phyloP scores from a whole-genome alignment of 2,888 invertebrate genomes.

The Nephrotoma appendiculata region DNA sequence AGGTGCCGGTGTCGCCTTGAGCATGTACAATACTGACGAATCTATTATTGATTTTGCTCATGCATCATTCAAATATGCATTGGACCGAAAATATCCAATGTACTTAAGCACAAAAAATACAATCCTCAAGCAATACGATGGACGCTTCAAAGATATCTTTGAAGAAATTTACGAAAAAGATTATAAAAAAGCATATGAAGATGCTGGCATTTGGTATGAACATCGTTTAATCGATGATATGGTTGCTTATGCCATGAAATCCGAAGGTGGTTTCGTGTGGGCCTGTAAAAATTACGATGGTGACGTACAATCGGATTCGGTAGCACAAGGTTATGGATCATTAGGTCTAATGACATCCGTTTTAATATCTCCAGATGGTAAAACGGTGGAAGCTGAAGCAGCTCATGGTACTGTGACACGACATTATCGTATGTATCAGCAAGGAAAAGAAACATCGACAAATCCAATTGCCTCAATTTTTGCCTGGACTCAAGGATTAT shows the following conservation, averaged over 20 bases:
- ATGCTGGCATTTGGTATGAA: conserved; percentile 89
- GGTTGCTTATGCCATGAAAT: conserved; percentile 97
- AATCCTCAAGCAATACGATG: conserved; percentile 91
- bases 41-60: conserved; percentile 91
- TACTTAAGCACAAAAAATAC: conserved; percentile 96
- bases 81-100: conserved; percentile 71
- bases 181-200: conserved; percentile 74
- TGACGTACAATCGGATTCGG: conserved; percentile 96
- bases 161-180: conserved; percentile 84
- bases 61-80: conserved; percentile 81
- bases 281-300: conserved; percentile 99
- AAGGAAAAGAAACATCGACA: conserved; percentile 96
- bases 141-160: conserved; percentile 94
- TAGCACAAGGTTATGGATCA: conserved; percentile 94
- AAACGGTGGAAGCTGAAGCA: conserved; percentile 95
- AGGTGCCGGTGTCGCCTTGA: conserved; percentile 81
- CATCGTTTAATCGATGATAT: conserved; percentile 97
- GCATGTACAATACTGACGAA: conserved; percentile 93
- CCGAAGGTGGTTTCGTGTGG: conserved; percentile 98
- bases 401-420: conserved; percentile 96
- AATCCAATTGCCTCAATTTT: conserved; percentile 99
- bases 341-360: conserved; percentile 98
- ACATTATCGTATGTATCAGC: conserved; percentile 75
- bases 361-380: conserved; percentile 91
- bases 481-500: conserved; percentile 91